phyloP scores from a whole-genome alignment of 2,797 vertebrate species.

The Anguilla obscura region DNA sequence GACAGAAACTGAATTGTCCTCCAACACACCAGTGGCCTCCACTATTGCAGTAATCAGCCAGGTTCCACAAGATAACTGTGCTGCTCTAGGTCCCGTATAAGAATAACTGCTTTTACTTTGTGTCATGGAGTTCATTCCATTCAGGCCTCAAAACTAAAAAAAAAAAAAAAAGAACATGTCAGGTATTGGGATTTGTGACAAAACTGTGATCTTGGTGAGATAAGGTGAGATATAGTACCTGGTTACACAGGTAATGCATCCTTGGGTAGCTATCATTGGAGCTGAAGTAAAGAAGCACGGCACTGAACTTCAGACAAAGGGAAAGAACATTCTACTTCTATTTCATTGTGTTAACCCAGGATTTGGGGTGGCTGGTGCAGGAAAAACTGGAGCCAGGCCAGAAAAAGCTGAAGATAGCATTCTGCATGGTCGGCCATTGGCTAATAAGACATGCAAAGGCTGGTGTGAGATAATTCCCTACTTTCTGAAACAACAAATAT shows the following conservation, averaged over 20 bases:
- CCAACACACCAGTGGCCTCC: not conserved
- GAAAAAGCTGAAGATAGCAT: slow-evolving; percentile 39
- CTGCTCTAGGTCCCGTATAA: not conserved
- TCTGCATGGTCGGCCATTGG: slow-evolving; percentile 30
- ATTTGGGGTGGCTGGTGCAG: not conserved
- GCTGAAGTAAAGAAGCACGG: slow-evolving; percentile 31
- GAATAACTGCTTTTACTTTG: not conserved
- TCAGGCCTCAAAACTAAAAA: not conserved
- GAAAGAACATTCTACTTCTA: slow-evolving; percentile 29
- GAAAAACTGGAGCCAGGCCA: slow-evolving; percentile 42
- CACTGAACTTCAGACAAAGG: slow-evolving; percentile 39
- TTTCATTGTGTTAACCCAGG: slow-evolving; percentile 27
- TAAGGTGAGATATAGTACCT: not conserved
- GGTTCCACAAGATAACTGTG: not conserved
- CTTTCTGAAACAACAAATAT: slow-evolving; percentile 7
- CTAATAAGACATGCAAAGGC: slow-evolving; percentile 2
- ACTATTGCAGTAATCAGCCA: not conserved
- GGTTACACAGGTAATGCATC: not conserved
- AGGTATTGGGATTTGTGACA: not conserved
- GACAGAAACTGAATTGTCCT: not conserved
- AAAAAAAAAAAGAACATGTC: not conserved
- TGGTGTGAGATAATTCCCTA: not conserved
- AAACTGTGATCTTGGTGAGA: not conserved
- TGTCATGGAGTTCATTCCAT: not conserved
- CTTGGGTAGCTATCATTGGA: slow-evolving; percentile 18